Percentiles rank a stretch among this genome's conserved stretches.
Conservation (phyloP, 2,888 invertebrate species). For the Drosophila anomelani region DNA sequence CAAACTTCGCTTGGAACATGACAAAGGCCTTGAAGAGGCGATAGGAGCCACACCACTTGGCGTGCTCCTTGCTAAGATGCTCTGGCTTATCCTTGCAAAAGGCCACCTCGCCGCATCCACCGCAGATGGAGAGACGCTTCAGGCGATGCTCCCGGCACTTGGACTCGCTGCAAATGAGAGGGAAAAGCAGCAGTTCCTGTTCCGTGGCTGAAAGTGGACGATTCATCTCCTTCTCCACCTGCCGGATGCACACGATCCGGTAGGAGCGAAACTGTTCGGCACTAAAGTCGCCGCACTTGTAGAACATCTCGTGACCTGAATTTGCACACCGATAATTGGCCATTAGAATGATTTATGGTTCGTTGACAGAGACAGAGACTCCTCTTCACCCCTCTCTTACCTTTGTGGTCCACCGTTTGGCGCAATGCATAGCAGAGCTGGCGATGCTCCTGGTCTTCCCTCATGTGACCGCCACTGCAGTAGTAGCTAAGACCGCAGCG, state of each 20-base stretch:
- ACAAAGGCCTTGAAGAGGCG: constrained; percentile 87
- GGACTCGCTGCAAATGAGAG: constrained; percentile 86
- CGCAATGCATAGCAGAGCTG: constrained; percentile 87
- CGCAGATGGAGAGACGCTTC: constrained; percentile 86
- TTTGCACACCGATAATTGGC: constrained; percentile 28
- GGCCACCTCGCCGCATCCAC: constrained; percentile 87
- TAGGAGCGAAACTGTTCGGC: constrained; percentile 88
- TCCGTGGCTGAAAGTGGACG: constrained; percentile 88
- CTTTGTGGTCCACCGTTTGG: constrained; percentile 86
- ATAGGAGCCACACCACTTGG: constrained; percentile 88
- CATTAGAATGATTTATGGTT: constrained; percentile 39
- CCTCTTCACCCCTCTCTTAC: constrained; percentile 75
- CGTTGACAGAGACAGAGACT: not conserved
- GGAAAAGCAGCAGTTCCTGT: constrained; percentile 89
- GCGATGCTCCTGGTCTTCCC: constrained; percentile 87
- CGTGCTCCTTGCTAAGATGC: constrained; percentile 86
- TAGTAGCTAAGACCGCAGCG: constrained; percentile 88
- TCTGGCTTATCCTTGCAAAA: constrained; percentile 86
- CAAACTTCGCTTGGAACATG: constrained; percentile 86
- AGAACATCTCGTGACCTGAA: constrained; percentile 86
- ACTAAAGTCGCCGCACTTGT: constrained; percentile 84
- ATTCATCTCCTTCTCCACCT: constrained; percentile 87
- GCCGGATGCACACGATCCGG: constrained; percentile 87
- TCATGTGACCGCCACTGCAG: constrained; percentile 87
- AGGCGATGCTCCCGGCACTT: constrained; percentile 87